These are phyloP conservation scores for Tychaedon coryphoeus DNA, from an alignment of 2,113 vertebrate species.

Conservation along the genomic window DNA sequence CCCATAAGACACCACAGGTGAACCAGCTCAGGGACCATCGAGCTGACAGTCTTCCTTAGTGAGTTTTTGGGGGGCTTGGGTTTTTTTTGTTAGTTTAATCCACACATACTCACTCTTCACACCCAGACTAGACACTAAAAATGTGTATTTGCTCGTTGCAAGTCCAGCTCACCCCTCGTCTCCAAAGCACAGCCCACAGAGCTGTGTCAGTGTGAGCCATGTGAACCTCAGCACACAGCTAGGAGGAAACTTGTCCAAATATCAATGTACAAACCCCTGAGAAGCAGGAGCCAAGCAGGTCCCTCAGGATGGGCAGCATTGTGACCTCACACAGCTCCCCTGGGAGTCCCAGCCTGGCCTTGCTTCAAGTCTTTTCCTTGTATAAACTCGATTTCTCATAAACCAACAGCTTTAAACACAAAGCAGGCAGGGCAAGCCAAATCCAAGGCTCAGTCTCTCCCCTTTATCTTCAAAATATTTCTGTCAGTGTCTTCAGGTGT, in stretches of 20 bases:
- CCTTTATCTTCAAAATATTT: neutral
- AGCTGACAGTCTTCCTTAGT: neutral
- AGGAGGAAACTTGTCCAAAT: neutral
- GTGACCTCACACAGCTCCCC: neutral
- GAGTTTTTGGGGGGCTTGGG: neutral
- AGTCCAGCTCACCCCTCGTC: neutral
- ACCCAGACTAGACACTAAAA: neutral
- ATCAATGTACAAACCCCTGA: neutral
- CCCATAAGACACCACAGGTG: neutral
- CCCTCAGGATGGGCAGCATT: neutral
- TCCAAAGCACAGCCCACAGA: neutral
- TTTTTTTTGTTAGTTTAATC: neutral
- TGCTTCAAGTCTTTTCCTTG: neutral
- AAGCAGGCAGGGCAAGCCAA: conserved; percentile 14
- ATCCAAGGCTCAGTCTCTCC: neutral
- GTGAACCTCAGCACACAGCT: neutral
- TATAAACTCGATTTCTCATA: neutral
- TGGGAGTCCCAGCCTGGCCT: neutral
- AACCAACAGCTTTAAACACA: neutral
- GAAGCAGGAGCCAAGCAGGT: neutral
- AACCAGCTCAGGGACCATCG: neutral
- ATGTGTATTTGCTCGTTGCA: neutral
- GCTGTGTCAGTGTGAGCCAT: neutral
- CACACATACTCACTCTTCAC: neutral
- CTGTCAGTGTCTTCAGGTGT: neutral